Conservation (phyloP, 2,113 vertebrate species). For the Tauraco erythrolophus region DNA sequence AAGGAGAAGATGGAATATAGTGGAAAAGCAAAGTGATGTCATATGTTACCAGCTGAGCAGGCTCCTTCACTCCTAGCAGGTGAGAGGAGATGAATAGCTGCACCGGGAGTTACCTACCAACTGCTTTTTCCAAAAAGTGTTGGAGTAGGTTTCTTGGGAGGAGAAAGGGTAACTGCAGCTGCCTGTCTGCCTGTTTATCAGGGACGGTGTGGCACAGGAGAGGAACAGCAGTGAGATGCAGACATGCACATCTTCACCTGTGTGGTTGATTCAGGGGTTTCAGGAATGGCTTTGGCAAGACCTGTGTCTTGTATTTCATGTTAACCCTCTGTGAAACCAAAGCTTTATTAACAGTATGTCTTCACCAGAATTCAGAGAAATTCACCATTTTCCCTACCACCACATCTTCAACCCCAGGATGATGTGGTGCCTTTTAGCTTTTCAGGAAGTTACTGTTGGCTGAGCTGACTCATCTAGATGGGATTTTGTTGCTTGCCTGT, state of each 20-base stretch:
- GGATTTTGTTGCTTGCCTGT: not conserved
- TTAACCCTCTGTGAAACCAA: not conserved
- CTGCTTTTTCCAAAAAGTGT: not conserved
- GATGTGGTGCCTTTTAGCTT: not conserved
- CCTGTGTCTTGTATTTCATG: not conserved
- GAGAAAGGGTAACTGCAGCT: not conserved
- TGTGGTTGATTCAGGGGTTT: not conserved
- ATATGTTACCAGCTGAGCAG: accelerated
- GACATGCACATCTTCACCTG: accelerated
- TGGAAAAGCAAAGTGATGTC: not conserved
- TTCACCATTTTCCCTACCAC: not conserved
- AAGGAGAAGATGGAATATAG: not conserved
- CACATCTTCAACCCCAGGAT: not conserved
- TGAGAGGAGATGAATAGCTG: not conserved
- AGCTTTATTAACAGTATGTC: not conserved
- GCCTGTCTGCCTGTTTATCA: not conserved
- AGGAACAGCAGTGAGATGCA: not conserved
- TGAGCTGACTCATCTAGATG: not conserved
- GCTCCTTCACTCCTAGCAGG: not conserved
- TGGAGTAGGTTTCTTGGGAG: not conserved
- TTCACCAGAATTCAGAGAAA: not conserved
- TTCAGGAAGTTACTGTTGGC: constrained; percentile 13
- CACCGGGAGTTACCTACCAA: accelerated
- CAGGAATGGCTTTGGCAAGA: too few relatives aligned
- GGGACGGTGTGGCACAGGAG: not conserved